Evolutionary conservation across 2,888 invertebrate genomes (phyloP).

Genomic region (Hybos culiciformis): DNA sequence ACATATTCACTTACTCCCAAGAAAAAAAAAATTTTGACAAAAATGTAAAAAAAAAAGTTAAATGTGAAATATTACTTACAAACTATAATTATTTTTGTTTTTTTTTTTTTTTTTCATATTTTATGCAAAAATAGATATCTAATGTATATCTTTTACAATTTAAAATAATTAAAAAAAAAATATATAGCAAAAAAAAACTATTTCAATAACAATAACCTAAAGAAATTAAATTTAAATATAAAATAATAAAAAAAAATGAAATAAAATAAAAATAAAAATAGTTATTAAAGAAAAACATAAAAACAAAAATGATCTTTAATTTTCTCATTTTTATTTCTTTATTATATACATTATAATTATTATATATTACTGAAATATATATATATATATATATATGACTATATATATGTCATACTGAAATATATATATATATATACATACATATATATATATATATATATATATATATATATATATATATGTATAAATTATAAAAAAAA

Average conservation of each 20-base stretch:
- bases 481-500: not conserved
- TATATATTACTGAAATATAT: not conserved
- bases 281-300: not conserved
- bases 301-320: not conserved
- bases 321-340: not conserved
- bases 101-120: too few species aligned
- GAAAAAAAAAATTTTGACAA: not conserved
- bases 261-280: not conserved
- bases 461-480: constrained; percentile 12
- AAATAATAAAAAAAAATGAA: not conserved
- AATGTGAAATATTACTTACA: not conserved
- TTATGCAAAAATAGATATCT: too few species aligned
- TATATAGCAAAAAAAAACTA: not conserved
- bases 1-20: too few species aligned
- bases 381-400: not conserved
- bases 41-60: not conserved
- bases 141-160: too few species aligned
- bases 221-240: not conserved
- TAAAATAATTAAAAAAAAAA: not conserved
- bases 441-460: constrained; percentile 13
- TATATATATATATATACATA: constrained; percentile 7
- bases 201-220: too few species aligned
- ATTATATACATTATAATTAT: not conserved
- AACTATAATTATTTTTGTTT: not conserved
- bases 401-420: too few species aligned